phyloP scores from a whole-genome alignment of 1,140 invertebrate species.

The Bemisia tabaci region DNA sequence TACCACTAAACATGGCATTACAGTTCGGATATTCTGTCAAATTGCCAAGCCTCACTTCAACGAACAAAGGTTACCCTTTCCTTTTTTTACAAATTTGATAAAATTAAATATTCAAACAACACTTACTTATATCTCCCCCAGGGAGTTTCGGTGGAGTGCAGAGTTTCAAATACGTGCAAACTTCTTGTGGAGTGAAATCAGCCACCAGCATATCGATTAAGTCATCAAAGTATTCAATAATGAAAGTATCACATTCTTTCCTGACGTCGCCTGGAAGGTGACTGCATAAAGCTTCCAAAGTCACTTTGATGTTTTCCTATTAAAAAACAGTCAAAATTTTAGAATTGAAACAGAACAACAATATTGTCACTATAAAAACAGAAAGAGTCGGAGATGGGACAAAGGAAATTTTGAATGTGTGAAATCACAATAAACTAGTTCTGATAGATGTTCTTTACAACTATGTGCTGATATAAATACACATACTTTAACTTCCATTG shows the following conservation, averaged over 20 bases:
- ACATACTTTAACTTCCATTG: too few relatives aligned
- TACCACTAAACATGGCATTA: too few relatives aligned
- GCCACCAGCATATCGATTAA: slow-evolving; percentile 59
- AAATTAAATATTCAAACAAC: too few relatives aligned
- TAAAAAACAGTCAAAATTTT: slow-evolving; percentile 15
- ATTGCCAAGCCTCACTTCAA: too few relatives aligned
- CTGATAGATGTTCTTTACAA: too few relatives aligned
- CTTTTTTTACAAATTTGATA: too few relatives aligned
- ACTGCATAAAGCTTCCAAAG: slow-evolving; percentile 54
- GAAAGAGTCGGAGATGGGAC: slow-evolving; percentile 7
- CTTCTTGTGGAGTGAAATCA: slow-evolving; percentile 57
- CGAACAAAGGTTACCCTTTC: too few relatives aligned
- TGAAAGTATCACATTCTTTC: slow-evolving; percentile 54
- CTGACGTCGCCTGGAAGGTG: slow-evolving; percentile 46
- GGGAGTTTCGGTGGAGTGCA: slow-evolving; percentile 35
- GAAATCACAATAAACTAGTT: too few relatives aligned
- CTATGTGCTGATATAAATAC: too few relatives aligned
- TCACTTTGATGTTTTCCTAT: slow-evolving; percentile 50
- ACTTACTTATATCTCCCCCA: background rate
- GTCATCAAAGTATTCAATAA: slow-evolving; percentile 56
- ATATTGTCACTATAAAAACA: slow-evolving; percentile 6
- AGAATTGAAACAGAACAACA: slow-evolving; percentile 1
- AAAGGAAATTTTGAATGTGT: too few relatives aligned
- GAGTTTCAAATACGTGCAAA: slow-evolving; percentile 57
- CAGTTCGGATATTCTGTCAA: too few relatives aligned